These are phyloP conservation scores for Phocoena sinus DNA, from an alignment of 2,113 vertebrate species.

Conservation along the genomic window DNA sequence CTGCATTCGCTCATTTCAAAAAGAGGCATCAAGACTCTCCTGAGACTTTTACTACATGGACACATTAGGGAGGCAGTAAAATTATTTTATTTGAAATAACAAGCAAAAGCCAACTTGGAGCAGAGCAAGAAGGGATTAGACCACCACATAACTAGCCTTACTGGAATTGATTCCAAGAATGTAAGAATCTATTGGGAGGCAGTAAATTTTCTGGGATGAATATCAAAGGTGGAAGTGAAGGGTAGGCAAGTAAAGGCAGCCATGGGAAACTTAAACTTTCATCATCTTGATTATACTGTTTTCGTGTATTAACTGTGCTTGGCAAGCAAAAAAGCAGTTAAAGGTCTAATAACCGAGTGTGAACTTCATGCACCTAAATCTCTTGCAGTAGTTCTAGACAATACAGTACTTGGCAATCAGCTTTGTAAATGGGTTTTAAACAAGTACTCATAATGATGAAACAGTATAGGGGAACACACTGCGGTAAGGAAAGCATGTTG, in stretches of 20 bases:
- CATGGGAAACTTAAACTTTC: background rate
- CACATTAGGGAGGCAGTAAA: constrained; percentile 40
- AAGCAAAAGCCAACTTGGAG: constrained; percentile 65
- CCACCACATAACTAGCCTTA: constrained; percentile 28
- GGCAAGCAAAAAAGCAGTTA: background rate
- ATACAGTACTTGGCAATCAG: constrained; percentile 18
- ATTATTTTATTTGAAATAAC: constrained; percentile 61
- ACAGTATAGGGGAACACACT: constrained; percentile 38
- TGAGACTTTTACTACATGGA: constrained; percentile 34
- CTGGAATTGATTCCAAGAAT: constrained; percentile 16
- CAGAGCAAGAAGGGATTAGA: constrained; percentile 32
- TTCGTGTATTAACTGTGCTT: constrained; percentile 16
- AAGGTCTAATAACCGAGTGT: background rate
- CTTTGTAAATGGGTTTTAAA: constrained; percentile 48
- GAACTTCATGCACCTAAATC: constrained; percentile 18
- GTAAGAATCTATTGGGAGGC: constrained; percentile 4
- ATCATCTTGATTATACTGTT: background rate
- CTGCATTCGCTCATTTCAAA: background rate
- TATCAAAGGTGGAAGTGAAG: constrained; percentile 19
- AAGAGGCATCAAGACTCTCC: background rate
- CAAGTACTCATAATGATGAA: constrained; percentile 17
- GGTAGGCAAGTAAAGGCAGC: background rate
- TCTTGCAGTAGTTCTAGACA: background rate
- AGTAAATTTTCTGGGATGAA: constrained; percentile 28
- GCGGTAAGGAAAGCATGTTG: constrained; percentile 27